Base-by-base conservation (phyloP, 2,113 vertebrate species). In the Campylomormyrus tamandua region DNA sequence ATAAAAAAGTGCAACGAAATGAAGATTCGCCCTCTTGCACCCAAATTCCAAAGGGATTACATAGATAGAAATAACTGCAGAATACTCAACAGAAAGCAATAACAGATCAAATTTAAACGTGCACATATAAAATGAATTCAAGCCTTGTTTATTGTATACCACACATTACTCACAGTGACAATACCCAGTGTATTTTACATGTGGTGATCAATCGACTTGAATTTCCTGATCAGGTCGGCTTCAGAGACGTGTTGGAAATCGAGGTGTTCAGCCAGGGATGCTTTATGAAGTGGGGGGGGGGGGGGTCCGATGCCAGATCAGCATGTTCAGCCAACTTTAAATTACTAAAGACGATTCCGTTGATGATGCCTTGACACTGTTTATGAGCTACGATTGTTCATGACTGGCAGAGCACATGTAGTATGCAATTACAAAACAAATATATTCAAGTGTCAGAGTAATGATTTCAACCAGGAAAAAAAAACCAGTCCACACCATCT, bases 131-230 rank as follows among this genome's bases (percentile, higher is more conserved):
- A 84, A 84, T 46, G 2, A 87, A 48, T 87, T 87, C 85, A 87
- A 87, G 17, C 49, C 50, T 87, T 87, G 49, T 52, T 87, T 87
- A 53, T 53, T 56, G 27, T 87, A 56, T 53, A 87, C 50, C 85
- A 87, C 85, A 87, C 50, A 87, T 87, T 87, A 50, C 31, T 87
- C 85, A 87, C 48, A 86, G 83, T 87, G 85, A 87, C 85, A 87
- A 21, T 56, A 53, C 85, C 83, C 85, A 52, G 85, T 53, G 46
- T 87, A 19, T 52, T 87, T 87, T 56, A 87, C 85, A 87, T 53
- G 45, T 84, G 83, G 83, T 83, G 77, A 83, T 19, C 83, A n/a
- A 84, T 80, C 10, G 83, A 87, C 45, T 31, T 52, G 85, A 87
- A 56, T 87, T 10, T 17, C 48, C 85, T 87, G 48, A 87, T 56